A percentile compares a stretch with the other conserved stretches of the same genome.
Conservation (phyloP, 2,797 vertebrate species). For the Xenentodon cancila region DNA sequence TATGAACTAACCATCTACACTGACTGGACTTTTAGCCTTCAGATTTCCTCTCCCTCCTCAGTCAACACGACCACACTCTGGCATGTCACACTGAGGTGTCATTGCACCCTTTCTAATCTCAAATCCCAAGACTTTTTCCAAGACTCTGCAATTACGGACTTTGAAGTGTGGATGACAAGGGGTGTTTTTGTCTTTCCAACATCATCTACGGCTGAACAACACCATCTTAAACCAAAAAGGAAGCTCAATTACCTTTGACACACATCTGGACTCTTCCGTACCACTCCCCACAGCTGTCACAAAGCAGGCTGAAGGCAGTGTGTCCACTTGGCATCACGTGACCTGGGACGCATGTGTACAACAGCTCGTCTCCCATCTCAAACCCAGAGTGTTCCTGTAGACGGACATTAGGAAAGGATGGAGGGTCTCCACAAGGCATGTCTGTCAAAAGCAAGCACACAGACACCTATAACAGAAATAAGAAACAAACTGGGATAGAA, state of each 20-base stretch:
- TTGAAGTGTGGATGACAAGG: slow-evolving; percentile 12
- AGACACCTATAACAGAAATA: not conserved
- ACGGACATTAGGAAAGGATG: slow-evolving; percentile 89
- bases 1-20: slow-evolving; percentile 13
- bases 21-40: slow-evolving; percentile 23
- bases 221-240: not conserved
- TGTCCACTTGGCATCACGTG: slow-evolving; percentile 83
- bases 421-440: slow-evolving; percentile 90
- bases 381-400: slow-evolving; percentile 88
- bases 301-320: slow-evolving; percentile 89
- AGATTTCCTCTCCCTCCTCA: slow-evolving; percentile 19
- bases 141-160: slow-evolving; percentile 31
- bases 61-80: slow-evolving; percentile 43
- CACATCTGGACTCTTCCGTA: slow-evolving; percentile 92
- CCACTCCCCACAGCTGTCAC: slow-evolving; percentile 96
- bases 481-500: slow-evolving; percentile 10
- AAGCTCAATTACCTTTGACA: slow-evolving; percentile 85
- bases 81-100: slow-evolving; percentile 72
- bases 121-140: slow-evolving; percentile 63
- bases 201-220: not conserved
- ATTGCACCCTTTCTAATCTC: slow-evolving; percentile 55
- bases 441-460: slow-evolving; percentile 71
- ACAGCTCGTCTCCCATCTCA: slow-evolving; percentile 92
- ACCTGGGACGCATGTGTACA: slow-evolving; percentile 88
- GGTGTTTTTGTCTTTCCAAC: not conserved